A percentile compares a stretch with the other conserved stretches of the same genome.
phyloP scores from a whole-genome alignment of 2,113 vertebrate species.

The Callopanchax toddi region DNA sequence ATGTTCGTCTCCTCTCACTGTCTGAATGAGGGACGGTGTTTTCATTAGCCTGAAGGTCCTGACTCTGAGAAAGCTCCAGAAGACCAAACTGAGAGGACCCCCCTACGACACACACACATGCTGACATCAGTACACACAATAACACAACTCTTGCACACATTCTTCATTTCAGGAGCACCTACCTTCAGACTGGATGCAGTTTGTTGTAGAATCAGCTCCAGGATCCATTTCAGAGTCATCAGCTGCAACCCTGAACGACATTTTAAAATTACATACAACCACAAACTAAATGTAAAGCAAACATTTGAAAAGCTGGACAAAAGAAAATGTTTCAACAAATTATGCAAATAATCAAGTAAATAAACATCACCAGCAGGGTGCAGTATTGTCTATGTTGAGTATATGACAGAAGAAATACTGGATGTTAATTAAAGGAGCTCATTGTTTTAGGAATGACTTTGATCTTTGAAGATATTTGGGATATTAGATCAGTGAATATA shows the following conservation, averaged over 20 bases:
- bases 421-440: too few species aligned
- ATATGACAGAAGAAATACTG: too few species aligned
- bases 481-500: too few species aligned
- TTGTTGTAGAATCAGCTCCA: conserved; percentile 76
- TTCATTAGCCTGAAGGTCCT: conserved; percentile 80
- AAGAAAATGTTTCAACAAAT: too few species aligned
- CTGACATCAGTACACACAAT: too few species aligned
- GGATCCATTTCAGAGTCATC: conserved; percentile 66
- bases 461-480: too few species aligned
- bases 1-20: conserved; percentile 23
- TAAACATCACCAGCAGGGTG: neutral
- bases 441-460: too few species aligned
- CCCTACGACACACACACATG: conserved; percentile 52
- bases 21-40: conserved; percentile 23
- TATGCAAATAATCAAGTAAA: too few species aligned
- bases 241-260: conserved; percentile 43
- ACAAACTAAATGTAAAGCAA: too few species aligned
- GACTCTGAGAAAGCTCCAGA: conserved; percentile 91
- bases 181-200: conserved; percentile 74
- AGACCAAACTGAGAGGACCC: conserved; percentile 86
- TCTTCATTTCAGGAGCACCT: neutral
- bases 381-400: too few species aligned
- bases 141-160: neutral
- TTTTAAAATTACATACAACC: neutral
- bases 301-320: too few species aligned